Evolutionary conservation across 2,888 invertebrate genomes (phyloP), one percentile per base, ranked within the genome.

Genomic region (Kuschelorhynchus macadamiae): DNA sequence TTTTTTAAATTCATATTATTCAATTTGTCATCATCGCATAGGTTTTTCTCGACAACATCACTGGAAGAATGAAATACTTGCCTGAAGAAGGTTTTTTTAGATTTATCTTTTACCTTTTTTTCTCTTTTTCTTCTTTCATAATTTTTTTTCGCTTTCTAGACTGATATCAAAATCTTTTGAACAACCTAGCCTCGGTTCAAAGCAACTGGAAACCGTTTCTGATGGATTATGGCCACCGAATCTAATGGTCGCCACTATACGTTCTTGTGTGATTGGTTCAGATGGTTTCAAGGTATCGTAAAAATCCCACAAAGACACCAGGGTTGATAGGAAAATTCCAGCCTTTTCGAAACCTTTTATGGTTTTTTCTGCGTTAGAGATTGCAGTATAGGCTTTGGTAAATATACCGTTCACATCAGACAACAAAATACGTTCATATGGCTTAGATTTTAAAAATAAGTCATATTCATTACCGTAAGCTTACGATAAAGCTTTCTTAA

Each of bases 321-420:
- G 60, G 50, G 53, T 17, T 16, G 5, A 60, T 21, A 60, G 50
- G 60, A 50, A 60, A 60, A 60, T 60, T 14, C 49, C 60, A 5
- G 60, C 60, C 21, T 32, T 60, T 60, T 60, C 60, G 21, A 49
- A 60, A n/a, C 60, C 60, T 17, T 60, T 60, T 12, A 49, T 60
- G 60, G 60, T 50, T 60, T 50, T 60, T 21, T 50, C 60, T 50
- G 60, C 49, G 32, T 11, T 57, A n/a, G 30, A 12, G 20, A 30
- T 46, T 30, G 4, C 8, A 46, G 14, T 16, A 12, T 46, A 46
- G 12, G 46, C 9, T 3, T 53, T 52, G 50, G 60, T 60, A 36
- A 60, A 60, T 52, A 60, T 60, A 5, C 2, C n/a, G 17, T 60
- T 60, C 33, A 52, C 49, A 60, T 60, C 25, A 25, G 25, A 5